Percentiles rank a stretch among this genome's conserved stretches.
Conservation (phyloP, 2,888 invertebrate species). For the Drosophila subsilvestris region DNA sequence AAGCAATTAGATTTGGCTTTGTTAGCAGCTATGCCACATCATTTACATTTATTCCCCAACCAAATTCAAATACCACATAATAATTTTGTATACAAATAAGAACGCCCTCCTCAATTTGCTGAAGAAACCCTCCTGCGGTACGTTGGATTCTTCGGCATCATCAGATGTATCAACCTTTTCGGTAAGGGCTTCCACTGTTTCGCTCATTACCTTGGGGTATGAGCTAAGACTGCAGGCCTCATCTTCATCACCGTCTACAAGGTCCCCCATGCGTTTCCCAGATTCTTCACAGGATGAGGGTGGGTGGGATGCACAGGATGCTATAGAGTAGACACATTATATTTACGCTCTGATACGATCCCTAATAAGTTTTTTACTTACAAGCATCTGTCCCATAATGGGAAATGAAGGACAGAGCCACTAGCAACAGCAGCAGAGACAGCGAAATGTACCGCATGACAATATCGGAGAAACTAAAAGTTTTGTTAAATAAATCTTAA, state of each 20-base stretch:
- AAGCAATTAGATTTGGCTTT: constrained; percentile 6
- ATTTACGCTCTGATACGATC: no score
- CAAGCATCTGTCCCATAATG: constrained; percentile 10
- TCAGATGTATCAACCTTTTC: background rate
- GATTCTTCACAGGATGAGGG: background rate
- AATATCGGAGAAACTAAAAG: background rate
- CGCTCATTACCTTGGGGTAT: background rate
- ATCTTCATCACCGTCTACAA: background rate
- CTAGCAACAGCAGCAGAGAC: constrained; percentile 3
- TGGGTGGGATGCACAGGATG: no score
- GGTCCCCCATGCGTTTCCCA: background rate
- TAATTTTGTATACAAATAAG: constrained; percentile 1
- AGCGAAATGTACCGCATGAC: constrained; percentile 21
- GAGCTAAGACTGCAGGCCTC: background rate
- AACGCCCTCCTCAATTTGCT: background rate
- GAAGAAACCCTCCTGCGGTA: background rate
- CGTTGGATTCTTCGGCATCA: background rate
- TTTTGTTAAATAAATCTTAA: background rate
- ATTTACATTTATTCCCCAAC: constrained; percentile 2
- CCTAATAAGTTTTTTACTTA: background rate
- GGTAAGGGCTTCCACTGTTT: background rate
- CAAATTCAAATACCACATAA: constrained; percentile 6
- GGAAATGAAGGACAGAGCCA: background rate
- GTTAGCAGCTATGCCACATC: background rate
- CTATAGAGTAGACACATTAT: background rate